Base-by-base conservation (phyloP, 1,140 invertebrate species). In the Brachionus paranguensis region DNA sequence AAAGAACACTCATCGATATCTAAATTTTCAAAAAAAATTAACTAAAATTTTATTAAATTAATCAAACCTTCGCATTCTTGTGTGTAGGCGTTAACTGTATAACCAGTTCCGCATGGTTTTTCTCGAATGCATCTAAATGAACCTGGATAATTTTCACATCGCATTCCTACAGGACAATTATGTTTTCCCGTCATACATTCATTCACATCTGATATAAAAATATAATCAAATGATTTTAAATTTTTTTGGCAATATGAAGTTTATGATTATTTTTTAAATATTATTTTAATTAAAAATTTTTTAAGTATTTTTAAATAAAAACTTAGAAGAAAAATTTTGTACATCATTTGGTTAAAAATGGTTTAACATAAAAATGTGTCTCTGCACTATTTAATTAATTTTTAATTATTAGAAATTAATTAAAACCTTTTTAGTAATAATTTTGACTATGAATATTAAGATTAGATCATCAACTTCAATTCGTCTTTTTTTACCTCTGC, bases 81-180 rank as follows among this genome's bases (percentile, higher is more conserved):
- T 3, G 93, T 94, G 10, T 93, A 92, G 7, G 94, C 93, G 87
- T 98, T 96, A 3, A 98, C 89, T 0, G 95, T 96, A 87, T 99
- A 99, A 0, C 97, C 97, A 0, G 96, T 99, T 0, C 97, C 97
- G 89, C 97, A 99, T 0, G 94, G 93, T 24, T 93, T 91, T 33
- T 93, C 93, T 53, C 94, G 88, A 14, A 87, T 83, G 86, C 89
- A 90, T 14, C 70, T 72, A 64, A 74, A 84, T 17, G 83, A 84
- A 45, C 83, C 83, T 27, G 83, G 83, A 50, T 60, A 53, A 78
- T 84, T 84, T 64, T 84, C 83, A 27, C 83, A 84, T 37, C 65
- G 24, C 65, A 74, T 72, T 55, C 83, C 83, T 17, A 33, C 17
- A 20, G 65, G 27, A 55, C 83, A 84, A 45, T 84, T 78, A 17